Conservation (phyloP, 2,113 vertebrate species). For the Gavialis gangeticus region DNA sequence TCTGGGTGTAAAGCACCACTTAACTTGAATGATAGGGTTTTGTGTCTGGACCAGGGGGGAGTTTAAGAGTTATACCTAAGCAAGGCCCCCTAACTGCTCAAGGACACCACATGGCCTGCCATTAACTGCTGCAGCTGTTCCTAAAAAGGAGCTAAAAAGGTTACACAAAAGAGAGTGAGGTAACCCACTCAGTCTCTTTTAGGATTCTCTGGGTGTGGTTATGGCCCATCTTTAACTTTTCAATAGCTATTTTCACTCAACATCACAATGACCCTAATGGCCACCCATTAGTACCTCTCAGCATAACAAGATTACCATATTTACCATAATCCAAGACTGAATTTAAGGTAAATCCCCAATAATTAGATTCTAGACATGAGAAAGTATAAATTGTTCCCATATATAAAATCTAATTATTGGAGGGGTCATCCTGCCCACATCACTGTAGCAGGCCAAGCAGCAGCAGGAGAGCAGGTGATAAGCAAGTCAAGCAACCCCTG, state of each 20-base stretch:
- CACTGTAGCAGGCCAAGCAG: too few species aligned
- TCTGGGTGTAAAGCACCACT: not conserved
- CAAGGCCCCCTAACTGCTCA: too few species aligned
- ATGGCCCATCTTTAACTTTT: not conserved
- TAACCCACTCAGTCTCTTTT: not conserved
- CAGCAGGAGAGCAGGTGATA: too few species aligned
- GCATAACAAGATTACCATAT: constrained; percentile 20
- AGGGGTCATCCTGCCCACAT: too few species aligned
- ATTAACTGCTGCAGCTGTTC: not conserved
- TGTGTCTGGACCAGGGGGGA: not conserved
- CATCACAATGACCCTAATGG: not conserved
- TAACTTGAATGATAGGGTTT: not conserved
- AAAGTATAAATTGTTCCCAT: too few species aligned
- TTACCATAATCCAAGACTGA: too few species aligned
- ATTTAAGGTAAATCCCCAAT: too few species aligned
- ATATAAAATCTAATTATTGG: too few species aligned
- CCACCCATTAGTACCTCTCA: constrained; percentile 44
- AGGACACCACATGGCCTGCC: not conserved
- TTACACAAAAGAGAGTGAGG: constrained; percentile 1
- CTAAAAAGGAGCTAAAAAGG: not conserved
- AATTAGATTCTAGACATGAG: too few species aligned
- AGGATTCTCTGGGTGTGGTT: constrained; percentile 18
- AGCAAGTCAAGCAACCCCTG: too few species aligned
- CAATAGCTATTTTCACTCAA: not conserved
- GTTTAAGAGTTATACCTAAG: too few species aligned